phyloP scores from a whole-genome alignment of 2,888 invertebrate species.

The Steinernema scapterisci region DNA sequence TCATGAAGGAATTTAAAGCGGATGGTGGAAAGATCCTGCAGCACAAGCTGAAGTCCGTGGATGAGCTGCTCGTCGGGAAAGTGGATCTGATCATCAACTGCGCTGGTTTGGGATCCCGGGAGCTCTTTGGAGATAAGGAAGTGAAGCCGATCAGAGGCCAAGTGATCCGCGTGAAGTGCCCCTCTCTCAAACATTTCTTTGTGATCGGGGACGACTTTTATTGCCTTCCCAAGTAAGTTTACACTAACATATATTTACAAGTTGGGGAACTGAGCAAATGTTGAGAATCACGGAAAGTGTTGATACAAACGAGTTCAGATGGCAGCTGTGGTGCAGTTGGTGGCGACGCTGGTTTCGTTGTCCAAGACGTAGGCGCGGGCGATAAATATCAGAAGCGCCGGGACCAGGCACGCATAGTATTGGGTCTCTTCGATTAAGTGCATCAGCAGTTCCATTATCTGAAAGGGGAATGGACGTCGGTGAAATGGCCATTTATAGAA shows the following conservation, averaged over 20 bases:
- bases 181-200: conserved; percentile 72
- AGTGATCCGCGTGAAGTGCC: conserved; percentile 46
- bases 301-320: background rate
- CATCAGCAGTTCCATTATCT: conserved; percentile 18
- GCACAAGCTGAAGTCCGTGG: conserved; percentile 21
- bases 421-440: conserved; percentile 14
- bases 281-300: background rate
- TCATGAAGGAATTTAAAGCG: conserved; percentile 1
- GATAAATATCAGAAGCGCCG: conserved; percentile 2
- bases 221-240: conserved; percentile 17
- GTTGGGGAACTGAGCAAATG: background rate
- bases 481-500: background rate
- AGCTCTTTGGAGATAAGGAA: conserved; percentile 74
- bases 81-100: conserved; percentile 77
- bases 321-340: background rate
- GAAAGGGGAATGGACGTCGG: background rate
- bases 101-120: conserved; percentile 76
- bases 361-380: conserved; percentile 27
- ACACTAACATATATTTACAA: background rate
- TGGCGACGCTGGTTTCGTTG: background rate
- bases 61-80: background rate
- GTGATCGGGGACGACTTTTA: conserved; percentile 23
- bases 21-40: conserved; percentile 4
- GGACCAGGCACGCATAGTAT: conserved; percentile 17
- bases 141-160: conserved; percentile 73